Evolutionary conservation across 1,140 invertebrate genomes (phyloP), one percentile per base, ranked within the genome.

Genomic region (Helicoverpa zea): DNA sequence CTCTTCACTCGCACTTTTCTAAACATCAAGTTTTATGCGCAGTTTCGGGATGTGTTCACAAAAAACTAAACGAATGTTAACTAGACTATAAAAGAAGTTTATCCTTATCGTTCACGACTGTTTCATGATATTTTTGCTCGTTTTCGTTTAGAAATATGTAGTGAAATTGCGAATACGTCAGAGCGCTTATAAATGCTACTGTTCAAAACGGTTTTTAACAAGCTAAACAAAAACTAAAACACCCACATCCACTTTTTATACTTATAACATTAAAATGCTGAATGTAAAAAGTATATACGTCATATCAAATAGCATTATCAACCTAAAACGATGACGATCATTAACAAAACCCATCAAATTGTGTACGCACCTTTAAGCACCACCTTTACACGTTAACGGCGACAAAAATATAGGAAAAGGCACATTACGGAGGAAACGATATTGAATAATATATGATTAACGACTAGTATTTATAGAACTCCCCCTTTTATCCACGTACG

Each of bases 381-480:
- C 47, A 77, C 74, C 59, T 64, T 52, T 12, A 64, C 59, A 35
- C 74, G 59, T 56, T 63, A 23, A 52, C 59, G 13, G 59, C 16
- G 29, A 66, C 58, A 61, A 75, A 75, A 75, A 75, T 49, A 61
- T 61, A 75, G 72, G 52, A 49, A 77, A 64, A 66, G 61, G 47
- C 75, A 64, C 59, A 64, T 75, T 66, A 77, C 54, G 18, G 59
- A 13, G 49, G 29, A 64, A 77, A 64, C 16, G 29, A 64, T 77
- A 64, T 77, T 77, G 75, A 77, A 77, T 77, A 77, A 77, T 77
- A 77, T 77, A 77, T 77, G 75, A 77, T 64, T 77, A 66, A 54
- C 75, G 58, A 64, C 75, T 47, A 77, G 16, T 10, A n/a, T n/a
- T 4, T 35, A 14, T 18, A 66, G 75, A 77, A 14, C 75, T 54